Base-by-base conservation (phyloP, 2,888 invertebrate genomes). In the Thalpophila matura region DNA sequence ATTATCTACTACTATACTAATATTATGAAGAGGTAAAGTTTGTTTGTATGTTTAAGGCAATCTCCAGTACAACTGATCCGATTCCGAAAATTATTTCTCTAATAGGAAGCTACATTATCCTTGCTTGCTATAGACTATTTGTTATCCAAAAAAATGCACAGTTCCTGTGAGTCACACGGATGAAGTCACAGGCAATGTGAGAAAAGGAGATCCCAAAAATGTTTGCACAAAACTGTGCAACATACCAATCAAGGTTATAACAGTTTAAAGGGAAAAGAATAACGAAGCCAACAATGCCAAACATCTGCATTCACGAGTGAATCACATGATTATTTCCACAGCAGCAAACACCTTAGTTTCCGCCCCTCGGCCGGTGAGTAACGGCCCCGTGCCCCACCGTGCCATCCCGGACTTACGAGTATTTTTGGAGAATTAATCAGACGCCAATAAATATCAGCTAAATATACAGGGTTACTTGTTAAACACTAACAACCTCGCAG, bases 351-450 rank as follows among this genome's bases (percentile, higher is more conserved):
- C 60, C 47, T 58, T 40, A 2, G 42, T 51, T 76, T 76, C 79
- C 76, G 68, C 2, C 66, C 29, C 35, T 27, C 22, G 1, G 10
- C 9, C 9, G 40, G 56, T 78, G 70, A 78, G 56, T 75, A 77
- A 77, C 38, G 10, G 53, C 27, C 18, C 40, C 54, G 57, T 58
- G 40, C 40, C 31, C 35, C 38, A 35, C 24, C 40, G 37, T 56
- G 65, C 62, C 62, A 63, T 73, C 49, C 50, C 45, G 53, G 57
- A 64, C 35, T 65, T 42, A 49, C 29, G 37, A 37, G 63, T 77
- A 77, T 77, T 77, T 77, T 74, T 54, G 62, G 74, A 70, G 38
- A 49, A 68, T 74, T 71, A 68, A 74, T 77, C 65, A 77, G 50
- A 50, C 20, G 54, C 42, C 53, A 56, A 51, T 72, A 43, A 67